Evolutionary conservation across 1,140 invertebrate genomes (phyloP), one percentile per base, ranked within the genome.

Genomic region (Littorina saxatilis): DNA sequence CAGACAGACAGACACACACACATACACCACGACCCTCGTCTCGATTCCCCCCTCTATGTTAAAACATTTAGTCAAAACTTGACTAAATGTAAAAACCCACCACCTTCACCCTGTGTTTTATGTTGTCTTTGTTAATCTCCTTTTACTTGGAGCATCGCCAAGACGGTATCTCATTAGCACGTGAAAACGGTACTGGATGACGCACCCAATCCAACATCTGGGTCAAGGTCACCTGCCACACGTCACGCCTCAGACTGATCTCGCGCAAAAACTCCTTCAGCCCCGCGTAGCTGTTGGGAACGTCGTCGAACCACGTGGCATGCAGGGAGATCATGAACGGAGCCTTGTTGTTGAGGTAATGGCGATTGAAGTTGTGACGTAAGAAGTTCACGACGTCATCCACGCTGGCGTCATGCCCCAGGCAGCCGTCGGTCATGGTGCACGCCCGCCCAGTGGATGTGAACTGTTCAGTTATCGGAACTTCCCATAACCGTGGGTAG

Each of bases 281-380:
- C 9, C 81, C 81, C 37, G 63, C 43, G 0, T 58, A 37, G 27
- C 66, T 72, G 68, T 68, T 76, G 1, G 58, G 43, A 5, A 77
- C 81, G 20, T 73, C 11, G 17, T 0, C 7, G 68, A 89, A 89
- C 88, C 88, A 89, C 20, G 83, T 84, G 37, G 87, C 86, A 39
- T 81, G 85, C 35, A 89, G 77, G 70, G 86, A 82, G 50, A 89
- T 82, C 29, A 86, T 87, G 70, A 87, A 88, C 1, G 88, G 88
- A 3, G 87, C 83, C 35, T 72, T 83, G 58, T 87, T 87, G 27
- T 40, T 68, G 63, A 77, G 80, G 58, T 88, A 88, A 77, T 87
- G 84, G 40, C 63, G 55, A 47, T 85, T 79, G 83, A 89, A 89
- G 63, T 89, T 89, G 9, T 87, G 55, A 77, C 82, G 75, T 15